phyloP scores from a whole-genome alignment of 2,888 invertebrate species.

The Rhimphoctona megacephalus region DNA sequence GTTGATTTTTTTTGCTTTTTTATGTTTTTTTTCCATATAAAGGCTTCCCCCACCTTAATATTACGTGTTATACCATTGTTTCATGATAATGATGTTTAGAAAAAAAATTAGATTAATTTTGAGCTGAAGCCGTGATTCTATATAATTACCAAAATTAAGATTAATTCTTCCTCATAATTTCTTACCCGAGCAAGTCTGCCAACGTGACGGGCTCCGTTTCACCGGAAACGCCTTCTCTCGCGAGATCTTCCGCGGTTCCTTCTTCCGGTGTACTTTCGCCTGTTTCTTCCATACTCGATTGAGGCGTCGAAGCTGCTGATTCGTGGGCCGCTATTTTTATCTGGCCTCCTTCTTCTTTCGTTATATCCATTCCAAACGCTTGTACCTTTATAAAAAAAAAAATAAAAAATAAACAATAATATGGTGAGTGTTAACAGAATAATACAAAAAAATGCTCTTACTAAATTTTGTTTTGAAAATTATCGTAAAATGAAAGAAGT shows the following conservation, averaged over 20 bases:
- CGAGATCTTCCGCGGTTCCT: conserved; percentile 76
- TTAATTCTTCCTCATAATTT: not conserved
- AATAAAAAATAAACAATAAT: not conserved
- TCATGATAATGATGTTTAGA: no score
- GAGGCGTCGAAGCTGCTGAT: conserved; percentile 89
- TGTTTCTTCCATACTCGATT: conserved; percentile 90
- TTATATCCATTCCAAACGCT: conserved; percentile 92
- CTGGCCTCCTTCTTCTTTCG: conserved; percentile 93
- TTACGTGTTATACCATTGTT: no score
- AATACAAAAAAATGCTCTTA: no score
- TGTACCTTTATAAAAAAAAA: conserved; percentile 86
- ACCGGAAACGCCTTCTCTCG: conserved; percentile 81
- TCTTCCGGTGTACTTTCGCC: conserved; percentile 91
- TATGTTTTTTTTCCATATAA: no score
- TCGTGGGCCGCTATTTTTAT: conserved; percentile 92
- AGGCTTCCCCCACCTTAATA: no score
- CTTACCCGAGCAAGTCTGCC: conserved; percentile 91
- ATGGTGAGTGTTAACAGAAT: not conserved
- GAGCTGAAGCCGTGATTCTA: no score
- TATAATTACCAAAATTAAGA: no score
- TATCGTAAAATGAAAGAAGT: not conserved
- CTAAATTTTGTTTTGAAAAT: not conserved
- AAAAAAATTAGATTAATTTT: no score
- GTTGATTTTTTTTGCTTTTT: no score
- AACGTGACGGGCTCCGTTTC: conserved; percentile 87